Evolutionary conservation across 2,797 vertebrate genomes (phyloP).

Genomic region (Gallinago nigripennis): DNA sequence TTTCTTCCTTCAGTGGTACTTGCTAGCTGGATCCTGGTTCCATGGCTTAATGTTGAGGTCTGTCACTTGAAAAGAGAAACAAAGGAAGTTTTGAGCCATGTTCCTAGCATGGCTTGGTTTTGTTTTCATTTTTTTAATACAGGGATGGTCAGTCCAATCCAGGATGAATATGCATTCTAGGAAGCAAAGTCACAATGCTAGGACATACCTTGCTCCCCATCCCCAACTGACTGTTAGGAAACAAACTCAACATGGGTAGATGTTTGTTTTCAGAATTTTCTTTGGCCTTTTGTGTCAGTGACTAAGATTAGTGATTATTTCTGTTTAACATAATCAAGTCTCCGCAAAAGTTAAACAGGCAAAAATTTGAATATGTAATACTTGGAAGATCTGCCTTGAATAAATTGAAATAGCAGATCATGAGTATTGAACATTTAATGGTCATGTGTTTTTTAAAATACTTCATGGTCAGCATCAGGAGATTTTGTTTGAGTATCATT

Average conservation of each 20-base stretch:
- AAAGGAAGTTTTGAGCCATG: neutral
- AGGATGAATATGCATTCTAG: neutral
- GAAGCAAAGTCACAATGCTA: neutral
- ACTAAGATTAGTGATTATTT: neutral
- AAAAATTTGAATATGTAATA: neutral
- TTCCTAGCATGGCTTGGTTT: neutral
- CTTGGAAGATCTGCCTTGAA: neutral
- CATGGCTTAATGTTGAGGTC: neutral
- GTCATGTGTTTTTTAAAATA: neutral
- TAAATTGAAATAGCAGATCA: neutral
- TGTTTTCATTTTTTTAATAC: neutral
- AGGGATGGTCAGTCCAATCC: neutral
- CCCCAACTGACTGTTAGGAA: neutral
- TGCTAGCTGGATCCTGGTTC: neutral
- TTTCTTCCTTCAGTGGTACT: neutral
- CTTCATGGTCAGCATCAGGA: neutral
- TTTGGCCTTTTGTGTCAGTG: neutral
- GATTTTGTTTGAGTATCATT: neutral
- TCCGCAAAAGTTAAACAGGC: neutral
- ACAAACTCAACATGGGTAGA: neutral
- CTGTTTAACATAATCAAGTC: neutral
- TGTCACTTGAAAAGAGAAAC: neutral
- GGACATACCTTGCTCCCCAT: rapidly evolving
- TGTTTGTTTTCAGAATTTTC: neutral
- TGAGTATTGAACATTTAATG: neutral